Evolutionary conservation across 2,888 invertebrate genomes (phyloP), one percentile per base, ranked within the genome.

Genomic region (Mythimna lalbum): DNA sequence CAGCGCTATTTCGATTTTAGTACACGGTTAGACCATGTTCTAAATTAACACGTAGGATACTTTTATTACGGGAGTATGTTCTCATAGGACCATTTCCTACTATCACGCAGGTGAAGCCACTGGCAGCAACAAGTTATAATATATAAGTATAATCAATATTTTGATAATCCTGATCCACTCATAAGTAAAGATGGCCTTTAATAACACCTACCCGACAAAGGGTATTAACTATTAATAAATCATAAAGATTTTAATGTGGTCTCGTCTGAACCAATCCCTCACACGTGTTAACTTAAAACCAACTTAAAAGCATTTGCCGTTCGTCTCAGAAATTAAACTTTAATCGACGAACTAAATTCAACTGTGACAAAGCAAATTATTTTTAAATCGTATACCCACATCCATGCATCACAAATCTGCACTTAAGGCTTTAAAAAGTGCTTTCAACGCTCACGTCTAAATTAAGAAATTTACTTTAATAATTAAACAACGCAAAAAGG

Each of bases 401-500:
- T 70, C 60, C 59, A 43, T 75, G 65, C 64, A 78, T 79, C 65
- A 50, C 61, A 84, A 80, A 76, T 76, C 71, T 75, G 82, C 85
- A 87, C 86, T 87, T 85, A 88, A 85, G 81, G 82, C 70, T 80
- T 53, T 71, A 85, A 79, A 81, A 79, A 70, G 82, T 86, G 87
- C 90, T 92, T 93, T 92, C 91, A 89, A 85, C 90, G 89, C 89
- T 92, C 90, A 88, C 87, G 87, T 93, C 94, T 93, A 94, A 94
- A 95, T 96, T 93, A 94, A 94, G 95, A 93, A 93, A 94, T 94
- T 93, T 94, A 76, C 90, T 87, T 96, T 87, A 95, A 96, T 95
- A 94, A 95, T 95, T 94, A 92, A 96, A 86, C 87, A 89, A 81
- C 93, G 92, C 91, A 95, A 96, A 95, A 95, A 95, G 96, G 95